Percentiles rank a stretch among this genome's conserved stretches.
phyloP scores from a whole-genome alignment of 2,888 invertebrate species.

The Campoplex nolae region DNA sequence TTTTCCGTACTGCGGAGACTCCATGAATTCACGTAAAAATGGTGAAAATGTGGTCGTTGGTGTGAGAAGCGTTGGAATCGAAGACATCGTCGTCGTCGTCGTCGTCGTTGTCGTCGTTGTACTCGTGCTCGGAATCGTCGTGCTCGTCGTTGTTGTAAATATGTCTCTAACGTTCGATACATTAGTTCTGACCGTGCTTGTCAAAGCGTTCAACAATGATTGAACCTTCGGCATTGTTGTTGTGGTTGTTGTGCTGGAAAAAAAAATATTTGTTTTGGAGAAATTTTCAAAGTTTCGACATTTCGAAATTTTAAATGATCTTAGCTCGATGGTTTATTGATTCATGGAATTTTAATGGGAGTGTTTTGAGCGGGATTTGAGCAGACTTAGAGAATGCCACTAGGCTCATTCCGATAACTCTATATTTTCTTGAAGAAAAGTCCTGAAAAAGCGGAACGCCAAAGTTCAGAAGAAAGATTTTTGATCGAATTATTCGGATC shows the following conservation, averaged over 20 bases:
- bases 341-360: too few species aligned
- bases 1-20: conserved; percentile 74
- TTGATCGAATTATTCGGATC: too few species aligned
- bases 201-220: conserved; percentile 75
- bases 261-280: too few species aligned
- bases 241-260: conserved; percentile 83
- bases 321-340: too few species aligned
- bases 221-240: conserved; percentile 84
- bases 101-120: conserved; percentile 85
- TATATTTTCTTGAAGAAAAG: too few species aligned
- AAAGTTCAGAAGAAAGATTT: too few species aligned
- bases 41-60: conserved; percentile 86
- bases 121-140: conserved; percentile 83
- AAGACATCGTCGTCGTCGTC: conserved; percentile 84
- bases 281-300: too few species aligned
- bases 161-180: conserved; percentile 83
- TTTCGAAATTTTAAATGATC: too few species aligned
- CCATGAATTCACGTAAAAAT: conserved; percentile 84
- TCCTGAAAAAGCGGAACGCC: too few species aligned
- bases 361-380: too few species aligned
- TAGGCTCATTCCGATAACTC: too few species aligned
- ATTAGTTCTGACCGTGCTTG: conserved; percentile 71
- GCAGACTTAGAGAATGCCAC: too few species aligned
- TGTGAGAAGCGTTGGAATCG: conserved; percentile 83
- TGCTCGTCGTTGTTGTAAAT: conserved; percentile 84